Base-by-base conservation (phyloP, 2,888 invertebrate species). In the Cotesia congregata region DNA sequence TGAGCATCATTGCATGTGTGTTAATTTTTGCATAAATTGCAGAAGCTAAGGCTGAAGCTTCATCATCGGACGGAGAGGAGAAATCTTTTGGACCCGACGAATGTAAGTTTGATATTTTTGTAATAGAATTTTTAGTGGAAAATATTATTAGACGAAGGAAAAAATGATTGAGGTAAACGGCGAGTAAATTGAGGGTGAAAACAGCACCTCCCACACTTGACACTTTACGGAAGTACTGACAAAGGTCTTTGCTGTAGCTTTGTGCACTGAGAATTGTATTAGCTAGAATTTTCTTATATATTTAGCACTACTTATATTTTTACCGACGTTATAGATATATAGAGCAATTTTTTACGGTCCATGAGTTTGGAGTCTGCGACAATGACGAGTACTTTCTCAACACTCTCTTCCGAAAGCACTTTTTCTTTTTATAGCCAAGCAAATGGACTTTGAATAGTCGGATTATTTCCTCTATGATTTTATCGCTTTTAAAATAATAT, bases 11-110 rank as follows among this genome's bases (percentile, higher is more conserved):
- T 17, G 17, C 17, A 82, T 79, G 78, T 78, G 41, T 79, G 81
- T 83, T 80, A 75, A 79, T 85, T 81, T 84, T 77, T 82, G 80
- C 72, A 68, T 78, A 60, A 74, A 80, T 86, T 88, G 12, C 84
- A 89, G 89, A 88, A 83, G 88, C 88, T 71, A 89, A 86, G 82
- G 88, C 89, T 4, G 89, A 87, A 79, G 87, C 85, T 67, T 86
- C 88, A 75, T 86, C 85, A n/a, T 88, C 88, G 17, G 89, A 89
- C 78, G 83, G 86, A 72, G 89, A 89, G 67, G 87, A 81, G 71
- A 89, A 88, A 79, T 79, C 85, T 50, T 50, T 50, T 12, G 88
- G 86, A 60, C 85, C 85, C 67, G 86, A 89, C 67, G 86, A 88
- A 72, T 87, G 88, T 88, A 83, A 86, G 86, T 83, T 67, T 17